Evolutionary conservation across 2,888 invertebrate genomes (phyloP).

Genomic region (Apodemia duryi): DNA sequence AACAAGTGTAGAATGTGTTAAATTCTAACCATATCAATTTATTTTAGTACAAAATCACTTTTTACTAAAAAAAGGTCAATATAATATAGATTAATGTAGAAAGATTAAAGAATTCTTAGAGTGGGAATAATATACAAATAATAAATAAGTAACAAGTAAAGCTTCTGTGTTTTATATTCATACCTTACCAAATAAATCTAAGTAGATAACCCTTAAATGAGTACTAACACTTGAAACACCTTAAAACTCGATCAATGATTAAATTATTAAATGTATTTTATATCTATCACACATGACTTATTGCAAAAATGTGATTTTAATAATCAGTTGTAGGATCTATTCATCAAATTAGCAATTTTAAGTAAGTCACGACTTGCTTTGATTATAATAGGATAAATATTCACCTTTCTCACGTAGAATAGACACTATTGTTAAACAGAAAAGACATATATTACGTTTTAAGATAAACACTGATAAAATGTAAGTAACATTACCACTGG

Average conservation of each 20-base stretch:
- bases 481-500: background rate
- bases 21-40: too few species aligned
- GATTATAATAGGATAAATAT: slow-evolving; percentile 14
- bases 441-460: background rate
- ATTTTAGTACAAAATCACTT: too few species aligned
- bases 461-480: slow-evolving; percentile 12
- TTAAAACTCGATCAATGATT: slow-evolving; percentile 2
- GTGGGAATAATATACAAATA: too few species aligned
- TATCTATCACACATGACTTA: background rate
- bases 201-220: too few species aligned
- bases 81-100: too few species aligned
- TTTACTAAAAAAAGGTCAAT: too few species aligned
- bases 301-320: slow-evolving; percentile 7
- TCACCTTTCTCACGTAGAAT: slow-evolving; percentile 14
- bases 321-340: slow-evolving; percentile 7
- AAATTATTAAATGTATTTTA: background rate
- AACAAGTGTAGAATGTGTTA: too few species aligned
- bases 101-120: too few species aligned
- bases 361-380: slow-evolving; percentile 14
- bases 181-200: too few species aligned
- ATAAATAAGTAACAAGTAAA: too few species aligned
- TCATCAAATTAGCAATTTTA: slow-evolving; percentile 12
- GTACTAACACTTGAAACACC: background rate
- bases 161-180: too few species aligned
- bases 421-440: background rate